Evolutionary conservation across 2,113 vertebrate genomes (phyloP).

Genomic region (Oxyruncus cristatus): DNA sequence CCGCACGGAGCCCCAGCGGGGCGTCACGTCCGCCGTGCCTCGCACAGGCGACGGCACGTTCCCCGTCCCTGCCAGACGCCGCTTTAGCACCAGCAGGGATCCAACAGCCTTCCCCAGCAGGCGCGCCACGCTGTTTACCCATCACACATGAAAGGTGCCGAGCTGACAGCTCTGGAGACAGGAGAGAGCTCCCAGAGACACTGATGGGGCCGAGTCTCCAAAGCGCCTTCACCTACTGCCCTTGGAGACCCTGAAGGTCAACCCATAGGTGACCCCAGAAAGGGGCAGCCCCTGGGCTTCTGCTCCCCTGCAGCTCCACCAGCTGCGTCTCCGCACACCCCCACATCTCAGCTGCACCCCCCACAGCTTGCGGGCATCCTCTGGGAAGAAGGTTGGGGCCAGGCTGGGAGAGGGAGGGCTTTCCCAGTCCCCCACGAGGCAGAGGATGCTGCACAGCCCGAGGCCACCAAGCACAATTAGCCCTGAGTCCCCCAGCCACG

Average conservation of each 20-base stretch:
- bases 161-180: slow-evolving; percentile 15
- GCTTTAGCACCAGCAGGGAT: slow-evolving; percentile 36
- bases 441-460: neutral
- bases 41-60: slow-evolving; percentile 27
- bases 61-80: slow-evolving; percentile 9
- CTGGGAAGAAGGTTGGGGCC: neutral
- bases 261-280: neutral
- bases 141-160: slow-evolving; percentile 32
- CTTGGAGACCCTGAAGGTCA: neutral
- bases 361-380: neutral
- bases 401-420: neutral
- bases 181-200: neutral
- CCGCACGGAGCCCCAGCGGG: neutral
- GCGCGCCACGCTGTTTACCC: slow-evolving; percentile 19
- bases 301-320: neutral
- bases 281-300: neutral
- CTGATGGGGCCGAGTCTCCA: neutral
- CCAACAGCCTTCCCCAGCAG: slow-evolving; percentile 20
- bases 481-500: neutral
- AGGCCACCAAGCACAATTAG: neutral
- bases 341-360: neutral
- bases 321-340: neutral
- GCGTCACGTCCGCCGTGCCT: slow-evolving; percentile 14
- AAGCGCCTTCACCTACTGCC: accelerated
- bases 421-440: neutral